Conservation (phyloP, 2,113 vertebrate genomes). For the Onychorhynchus coronatus region DNA sequence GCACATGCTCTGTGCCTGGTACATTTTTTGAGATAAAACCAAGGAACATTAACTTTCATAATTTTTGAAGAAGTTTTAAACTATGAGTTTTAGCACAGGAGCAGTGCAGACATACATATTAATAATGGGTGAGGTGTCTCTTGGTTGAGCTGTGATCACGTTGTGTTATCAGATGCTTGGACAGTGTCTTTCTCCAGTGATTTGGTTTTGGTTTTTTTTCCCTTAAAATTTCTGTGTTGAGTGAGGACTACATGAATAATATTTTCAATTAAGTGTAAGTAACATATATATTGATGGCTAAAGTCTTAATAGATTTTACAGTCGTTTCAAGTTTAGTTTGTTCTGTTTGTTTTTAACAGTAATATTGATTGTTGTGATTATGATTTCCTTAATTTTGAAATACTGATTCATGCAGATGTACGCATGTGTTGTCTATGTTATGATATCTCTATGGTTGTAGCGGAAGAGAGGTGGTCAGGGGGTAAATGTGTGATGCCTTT, state of each 20-base stretch:
- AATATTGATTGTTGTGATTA: neutral
- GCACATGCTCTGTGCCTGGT: neutral
- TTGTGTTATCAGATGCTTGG: neutral
- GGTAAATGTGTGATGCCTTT: neutral
- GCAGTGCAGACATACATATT: fast-evolving
- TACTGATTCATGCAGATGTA: neutral
- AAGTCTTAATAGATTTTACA: neutral
- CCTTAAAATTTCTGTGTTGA: neutral
- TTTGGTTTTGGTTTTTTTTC: neutral
- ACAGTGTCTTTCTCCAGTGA: neutral
- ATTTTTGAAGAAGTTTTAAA: neutral
- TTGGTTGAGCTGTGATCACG: neutral
- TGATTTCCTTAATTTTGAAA: neutral
- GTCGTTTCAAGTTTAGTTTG: neutral
- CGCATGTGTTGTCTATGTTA: neutral
- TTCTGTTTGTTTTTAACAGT: neutral
- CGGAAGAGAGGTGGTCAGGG: neutral
- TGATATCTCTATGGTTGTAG: neutral
- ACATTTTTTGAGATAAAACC: neutral
- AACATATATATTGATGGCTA: neutral
- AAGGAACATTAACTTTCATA: neutral
- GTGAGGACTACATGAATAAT: neutral
- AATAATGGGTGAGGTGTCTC: neutral
- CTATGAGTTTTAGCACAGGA: neutral
- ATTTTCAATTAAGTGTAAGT: neutral